Base-by-base conservation (phyloP, 2,888 invertebrate genomes). In the Tetrapedia diversipes region DNA sequence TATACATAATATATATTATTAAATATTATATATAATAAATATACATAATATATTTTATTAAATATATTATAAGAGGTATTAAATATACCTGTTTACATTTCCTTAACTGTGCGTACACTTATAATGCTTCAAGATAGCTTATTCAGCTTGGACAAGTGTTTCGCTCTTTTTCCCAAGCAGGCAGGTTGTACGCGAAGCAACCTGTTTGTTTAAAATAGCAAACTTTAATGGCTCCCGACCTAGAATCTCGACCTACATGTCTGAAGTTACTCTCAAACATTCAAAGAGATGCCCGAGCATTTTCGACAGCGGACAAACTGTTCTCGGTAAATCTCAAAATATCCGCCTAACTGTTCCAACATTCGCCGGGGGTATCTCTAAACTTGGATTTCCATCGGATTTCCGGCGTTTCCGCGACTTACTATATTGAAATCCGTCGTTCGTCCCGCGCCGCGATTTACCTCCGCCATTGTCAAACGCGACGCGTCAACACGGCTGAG, bases 391-490 rank as follows among this genome's bases (percentile, higher is more conserved):
- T n/a, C n/a, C 16, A 32, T 32, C 16, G 27, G 22, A 72, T 59
- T 61, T 39, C 45, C 22, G n/a, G n/a, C n/a, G n/a, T n/a, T n/a
- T n/a, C 11, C 19, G 14, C 41, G 49, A 66, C 43, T 39, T 32
- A 65, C 47, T n/a, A n/a, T n/a, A n/a, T n/a, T n/a, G n/a, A n/a
- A n/a, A n/a, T n/a, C n/a, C n/a, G n/a, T n/a, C n/a, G n/a, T n/a
- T n/a, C n/a, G n/a, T n/a, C n/a, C n/a, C n/a, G n/a, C 34, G 39
- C 39, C 22, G 10, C 41, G 49, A 51, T 54, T 41, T 37, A 57
- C 57, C 29, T 51, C 37, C 14, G 16, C n/a, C 11, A 37, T 69
- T n/a, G 49, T 49, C 51, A 57, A 74, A 72, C 57, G 65, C 22
- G 27, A 7, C 22, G 29, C 64, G 69, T 72, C 60, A 51, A 60